phyloP scores from a whole-genome alignment of 2,888 invertebrate species.

The Diaprepes abbreviatus region DNA sequence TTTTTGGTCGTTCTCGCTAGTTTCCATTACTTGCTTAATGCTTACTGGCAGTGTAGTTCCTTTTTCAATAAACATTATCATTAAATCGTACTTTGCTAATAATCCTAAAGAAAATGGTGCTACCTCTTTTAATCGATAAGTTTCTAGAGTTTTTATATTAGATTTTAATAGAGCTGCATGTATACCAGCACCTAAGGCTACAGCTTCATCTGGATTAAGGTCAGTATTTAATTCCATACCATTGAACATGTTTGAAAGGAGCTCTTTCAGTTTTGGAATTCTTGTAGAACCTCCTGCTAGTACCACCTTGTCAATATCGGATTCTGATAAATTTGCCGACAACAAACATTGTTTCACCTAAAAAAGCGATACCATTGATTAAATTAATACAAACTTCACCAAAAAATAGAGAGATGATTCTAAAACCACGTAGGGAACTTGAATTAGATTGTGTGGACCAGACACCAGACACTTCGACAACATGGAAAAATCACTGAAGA shows the following conservation, averaged over 20 bases:
- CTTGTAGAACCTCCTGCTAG: conserved; percentile 57
- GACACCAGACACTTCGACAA: too few relatives aligned
- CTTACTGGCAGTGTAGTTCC: conserved; percentile 50
- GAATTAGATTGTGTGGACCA: too few relatives aligned
- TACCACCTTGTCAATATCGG: conserved; percentile 54
- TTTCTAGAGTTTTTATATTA: conserved; percentile 35
- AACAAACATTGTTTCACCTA: conserved; percentile 50
- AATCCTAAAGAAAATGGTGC: conserved; percentile 55
- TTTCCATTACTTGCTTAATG: conserved; percentile 28
- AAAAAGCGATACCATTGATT: too few relatives aligned
- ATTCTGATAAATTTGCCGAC: conserved; percentile 42
- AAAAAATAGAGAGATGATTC: too few relatives aligned
- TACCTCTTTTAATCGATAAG: conserved; percentile 52
- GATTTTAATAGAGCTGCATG: conserved; percentile 52
- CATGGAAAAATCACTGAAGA: too few relatives aligned
- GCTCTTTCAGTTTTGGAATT: conserved; percentile 55
- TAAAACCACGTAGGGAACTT: too few relatives aligned
- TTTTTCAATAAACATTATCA: conserved; percentile 52
- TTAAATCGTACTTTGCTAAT: conserved; percentile 47
- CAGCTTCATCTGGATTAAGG: conserved; percentile 57
- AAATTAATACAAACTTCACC: too few relatives aligned
- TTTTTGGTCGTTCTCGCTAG: conserved; percentile 49
- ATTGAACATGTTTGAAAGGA: conserved; percentile 52
- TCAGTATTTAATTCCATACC: conserved; percentile 50
- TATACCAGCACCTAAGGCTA: conserved; percentile 57